Percentiles rank a stretch among this genome's conserved stretches.
Conservation (phyloP, 2,113 vertebrate genomes). For the Pseudorasbora parva region DNA sequence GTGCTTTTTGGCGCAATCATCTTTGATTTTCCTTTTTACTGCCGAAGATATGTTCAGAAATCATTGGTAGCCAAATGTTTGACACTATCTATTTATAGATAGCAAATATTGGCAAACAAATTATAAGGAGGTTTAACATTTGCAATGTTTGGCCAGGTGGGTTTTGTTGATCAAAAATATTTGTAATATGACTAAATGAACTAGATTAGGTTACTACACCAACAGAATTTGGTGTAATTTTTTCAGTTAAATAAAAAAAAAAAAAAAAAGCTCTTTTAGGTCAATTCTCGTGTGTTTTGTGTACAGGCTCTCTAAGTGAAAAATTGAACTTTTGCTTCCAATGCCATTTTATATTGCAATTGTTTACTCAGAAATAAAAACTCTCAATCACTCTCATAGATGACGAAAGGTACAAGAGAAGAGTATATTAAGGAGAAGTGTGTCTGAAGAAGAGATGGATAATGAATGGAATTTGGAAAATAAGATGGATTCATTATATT, state of each 20-base stretch:
- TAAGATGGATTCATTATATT: background rate
- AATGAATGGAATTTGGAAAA: background rate
- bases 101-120: background rate
- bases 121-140: background rate
- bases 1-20: background rate
- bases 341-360: background rate
- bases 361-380: background rate
- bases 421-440: conserved; percentile 7
- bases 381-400: background rate
- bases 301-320: background rate
- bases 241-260: background rate
- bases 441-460: background rate
- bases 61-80: background rate
- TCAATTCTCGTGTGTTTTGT: background rate
- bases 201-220: background rate
- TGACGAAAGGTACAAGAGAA: background rate
- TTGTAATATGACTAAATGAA: background rate
- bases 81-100: background rate
- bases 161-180: background rate
- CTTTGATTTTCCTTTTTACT: background rate
- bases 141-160: background rate
- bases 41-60: background rate
- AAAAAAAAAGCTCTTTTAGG: background rate
- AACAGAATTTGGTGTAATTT: background rate
- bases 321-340: background rate